Evolutionary conservation across 2,113 vertebrate genomes (phyloP), one percentile per base, ranked within the genome.

Genomic region (Ancistrus triradiatus): DNA sequence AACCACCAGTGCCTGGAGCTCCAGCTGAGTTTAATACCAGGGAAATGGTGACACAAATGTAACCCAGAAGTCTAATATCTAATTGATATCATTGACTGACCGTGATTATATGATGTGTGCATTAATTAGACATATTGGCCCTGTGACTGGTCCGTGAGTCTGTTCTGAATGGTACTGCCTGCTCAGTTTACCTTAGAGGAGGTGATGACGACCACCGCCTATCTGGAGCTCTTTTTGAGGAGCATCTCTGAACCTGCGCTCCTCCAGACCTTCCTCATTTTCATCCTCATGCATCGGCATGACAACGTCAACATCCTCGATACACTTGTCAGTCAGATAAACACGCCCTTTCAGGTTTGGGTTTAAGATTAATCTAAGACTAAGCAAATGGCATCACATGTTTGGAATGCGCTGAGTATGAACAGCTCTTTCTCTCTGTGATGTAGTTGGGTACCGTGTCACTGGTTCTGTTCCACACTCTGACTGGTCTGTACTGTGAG

Each of bases 271-370:
- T 98, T 98, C 78, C 92, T 98, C 35, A 88, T 87, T 24, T 98
- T 98, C 61, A 89, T 97, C 81, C 84, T 98, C 46, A 81, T 93
- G 71, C 92, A 98, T 79, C 83, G 80, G 4, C 93, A 98, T 0
- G 95, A 98, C 82, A 92, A 90, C 0, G 90, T 98, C 44, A 89
- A 91, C 70, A 90, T 98, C 61, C 83, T 98, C 19, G 95, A 98
- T 72, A 96, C 94, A 0, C 90, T 98, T 14, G 94, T 95, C 3
- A 96, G 95, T 84, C 76, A 94, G 5, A 91, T 98, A 82, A 98
- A 98, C 86, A 98, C 95, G 0, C 95, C 95, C 0, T 98, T 98
- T 80, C 92, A 89, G 91, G 95, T 97, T 42, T 47, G n/a, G n/a
- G n/a, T n/a, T n/a, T n/a, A n/a, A n/a, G n/a, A n/a, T n/a, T n/a